Evolutionary conservation across 2,888 invertebrate genomes (phyloP).

Genomic region (Drosophila gaucha): DNA sequence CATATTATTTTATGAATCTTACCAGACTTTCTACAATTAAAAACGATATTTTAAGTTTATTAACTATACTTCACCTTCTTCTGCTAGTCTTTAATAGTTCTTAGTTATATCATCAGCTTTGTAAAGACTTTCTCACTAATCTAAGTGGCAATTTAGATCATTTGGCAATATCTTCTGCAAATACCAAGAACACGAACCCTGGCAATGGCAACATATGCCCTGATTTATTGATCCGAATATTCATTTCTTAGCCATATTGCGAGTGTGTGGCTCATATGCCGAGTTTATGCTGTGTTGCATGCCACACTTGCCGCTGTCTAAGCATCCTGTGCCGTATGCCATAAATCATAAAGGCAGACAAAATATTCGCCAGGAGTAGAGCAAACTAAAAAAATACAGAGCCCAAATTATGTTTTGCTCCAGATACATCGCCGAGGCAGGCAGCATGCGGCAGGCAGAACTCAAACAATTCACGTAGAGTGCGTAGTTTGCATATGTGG

Average conservation of each 20-base stretch:
- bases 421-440: constrained; percentile 47
- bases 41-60: too few species aligned
- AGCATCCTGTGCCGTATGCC: constrained; percentile 58
- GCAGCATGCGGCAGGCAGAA: constrained; percentile 22
- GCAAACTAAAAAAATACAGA: constrained; percentile 23
- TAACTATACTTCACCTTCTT: too few species aligned
- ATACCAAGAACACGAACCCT: too few species aligned
- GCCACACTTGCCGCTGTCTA: constrained; percentile 67
- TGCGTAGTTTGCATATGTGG: constrained; percentile 70
- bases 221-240: constrained; percentile 44
- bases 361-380: constrained; percentile 55
- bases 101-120: neutral
- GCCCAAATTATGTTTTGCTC: constrained; percentile 64
- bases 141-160: neutral
- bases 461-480: constrained; percentile 41
- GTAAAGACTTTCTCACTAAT: neutral
- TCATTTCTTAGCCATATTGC: constrained; percentile 16
- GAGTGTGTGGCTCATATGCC: constrained; percentile 37
- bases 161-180: neutral
- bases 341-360: constrained; percentile 69
- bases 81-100: too few species aligned
- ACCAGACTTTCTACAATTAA: too few species aligned
- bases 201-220: constrained; percentile 40
- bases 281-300: constrained; percentile 33
- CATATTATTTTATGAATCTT: too few species aligned